phyloP scores from a whole-genome alignment of 2,888 invertebrate genomes.

The Eristalis arbustorum region DNA sequence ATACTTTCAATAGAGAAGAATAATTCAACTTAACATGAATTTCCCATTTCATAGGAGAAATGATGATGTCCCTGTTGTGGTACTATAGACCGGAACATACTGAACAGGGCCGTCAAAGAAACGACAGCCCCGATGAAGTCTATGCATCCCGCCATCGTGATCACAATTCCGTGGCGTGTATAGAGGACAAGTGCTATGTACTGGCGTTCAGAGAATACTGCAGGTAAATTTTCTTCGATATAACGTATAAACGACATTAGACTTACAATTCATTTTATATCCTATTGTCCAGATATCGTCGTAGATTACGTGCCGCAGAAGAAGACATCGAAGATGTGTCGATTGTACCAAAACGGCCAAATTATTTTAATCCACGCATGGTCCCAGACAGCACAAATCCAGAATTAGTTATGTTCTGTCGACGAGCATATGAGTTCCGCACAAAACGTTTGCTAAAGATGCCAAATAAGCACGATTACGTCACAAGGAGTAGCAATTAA shows the following conservation, averaged over 20 bases:
- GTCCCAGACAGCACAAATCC: slow-evolving; percentile 85
- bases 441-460: slow-evolving; percentile 84
- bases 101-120: slow-evolving; percentile 90
- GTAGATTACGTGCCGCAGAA: slow-evolving; percentile 88
- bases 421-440: slow-evolving; percentile 96
- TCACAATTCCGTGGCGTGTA: slow-evolving; percentile 97
- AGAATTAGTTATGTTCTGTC: slow-evolving; percentile 96
- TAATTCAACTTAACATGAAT: neutral
- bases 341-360: slow-evolving; percentile 87
- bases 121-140: slow-evolving; percentile 93
- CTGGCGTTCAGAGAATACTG: slow-evolving; percentile 98
- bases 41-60: slow-evolving; percentile 86
- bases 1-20: neutral
- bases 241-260: neutral
- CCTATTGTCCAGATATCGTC: slow-evolving; percentile 87
- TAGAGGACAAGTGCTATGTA: slow-evolving; percentile 98
- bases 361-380: slow-evolving; percentile 81
- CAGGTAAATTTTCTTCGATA: slow-evolving; percentile 83
- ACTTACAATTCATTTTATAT: neutral
- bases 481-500: slow-evolving; percentile 67
- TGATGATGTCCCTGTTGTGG: slow-evolving; percentile 98
- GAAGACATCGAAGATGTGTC: slow-evolving; percentile 88
- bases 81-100: slow-evolving; percentile 99
- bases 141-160: slow-evolving; percentile 98
- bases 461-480: slow-evolving; percentile 77